These are phyloP conservation scores for Maccullochella peelii DNA, from an alignment of 2,113 vertebrate genomes.

Conservation along the genomic window DNA sequence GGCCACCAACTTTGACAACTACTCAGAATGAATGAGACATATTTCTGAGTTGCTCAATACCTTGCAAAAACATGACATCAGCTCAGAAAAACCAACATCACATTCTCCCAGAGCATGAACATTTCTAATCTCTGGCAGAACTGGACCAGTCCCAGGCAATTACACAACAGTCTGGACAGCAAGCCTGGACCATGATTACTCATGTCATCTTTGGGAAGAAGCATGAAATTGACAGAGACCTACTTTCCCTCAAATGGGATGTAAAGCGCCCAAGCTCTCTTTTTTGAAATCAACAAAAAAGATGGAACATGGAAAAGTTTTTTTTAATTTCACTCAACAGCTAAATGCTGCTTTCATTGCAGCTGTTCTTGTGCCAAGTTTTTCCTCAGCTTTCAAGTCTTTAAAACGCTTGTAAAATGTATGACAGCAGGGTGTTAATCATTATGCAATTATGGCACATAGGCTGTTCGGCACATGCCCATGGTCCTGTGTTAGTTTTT, in stretches of 20 bases:
- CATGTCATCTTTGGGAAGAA: constrained; percentile 48
- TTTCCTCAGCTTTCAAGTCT: constrained; percentile 36
- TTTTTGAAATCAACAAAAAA: too few species aligned
- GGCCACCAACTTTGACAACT: neutral
- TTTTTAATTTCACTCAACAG: constrained; percentile 21
- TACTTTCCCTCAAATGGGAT: constrained; percentile 54
- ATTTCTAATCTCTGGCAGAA: constrained; percentile 54
- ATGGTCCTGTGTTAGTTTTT: neutral
- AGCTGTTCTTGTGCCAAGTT: constrained; percentile 25
- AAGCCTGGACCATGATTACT: constrained; percentile 32
- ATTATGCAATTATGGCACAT: constrained; percentile 50
- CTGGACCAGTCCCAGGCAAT: constrained; percentile 51
- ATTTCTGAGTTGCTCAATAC: constrained; percentile 16
- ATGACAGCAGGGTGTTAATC: constrained; percentile 34
- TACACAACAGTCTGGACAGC: constrained; percentile 52
- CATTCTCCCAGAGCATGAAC: constrained; percentile 37
- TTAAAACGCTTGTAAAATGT: constrained; percentile 40
- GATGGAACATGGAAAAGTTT: constrained; percentile 28
- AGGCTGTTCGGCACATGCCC: constrained; percentile 7
- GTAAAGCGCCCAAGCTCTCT: constrained; percentile 29
- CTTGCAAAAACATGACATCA: constrained; percentile 51
- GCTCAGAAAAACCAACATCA: constrained; percentile 18
- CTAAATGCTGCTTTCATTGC: constrained; percentile 42
- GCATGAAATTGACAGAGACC: constrained; percentile 55
- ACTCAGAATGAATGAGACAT: neutral